Evolutionary conservation across 2,797 vertebrate species (phyloP).

Genomic region (Phalanger gymnotis): DNA sequence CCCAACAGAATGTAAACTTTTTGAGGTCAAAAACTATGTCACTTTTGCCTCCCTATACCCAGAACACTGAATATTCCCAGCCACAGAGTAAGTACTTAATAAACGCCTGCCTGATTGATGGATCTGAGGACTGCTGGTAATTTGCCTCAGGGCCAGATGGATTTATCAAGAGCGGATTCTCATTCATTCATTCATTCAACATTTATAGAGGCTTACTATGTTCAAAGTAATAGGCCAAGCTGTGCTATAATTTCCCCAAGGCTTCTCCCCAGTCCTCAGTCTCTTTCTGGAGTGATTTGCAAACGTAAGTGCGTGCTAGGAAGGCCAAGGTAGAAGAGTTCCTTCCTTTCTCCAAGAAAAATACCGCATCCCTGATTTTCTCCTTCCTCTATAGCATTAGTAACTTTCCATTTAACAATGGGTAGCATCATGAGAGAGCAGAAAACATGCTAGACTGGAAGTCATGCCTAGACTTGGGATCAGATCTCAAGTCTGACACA

Average conservation of each 20-base stretch:
- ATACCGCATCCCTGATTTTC: not conserved
- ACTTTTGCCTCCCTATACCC: not conserved
- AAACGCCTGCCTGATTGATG: not conserved
- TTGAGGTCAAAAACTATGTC: not conserved
- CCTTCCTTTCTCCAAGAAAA: not conserved
- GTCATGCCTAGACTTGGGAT: not conserved
- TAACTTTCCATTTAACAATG: not conserved
- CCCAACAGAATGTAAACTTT: not conserved
- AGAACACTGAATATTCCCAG: not conserved
- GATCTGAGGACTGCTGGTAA: not conserved
- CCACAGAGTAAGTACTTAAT: not conserved
- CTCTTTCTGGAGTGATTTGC: not conserved
- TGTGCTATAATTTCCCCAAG: not conserved
- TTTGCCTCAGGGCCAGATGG: not conserved
- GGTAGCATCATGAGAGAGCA: not conserved
- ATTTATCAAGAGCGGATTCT: not conserved
- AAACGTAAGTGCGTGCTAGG: not conserved
- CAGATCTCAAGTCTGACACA: not conserved
- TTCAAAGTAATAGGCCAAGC: not conserved
- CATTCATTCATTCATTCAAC: not conserved
- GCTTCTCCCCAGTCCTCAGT: not conserved
- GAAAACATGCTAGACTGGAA: not conserved
- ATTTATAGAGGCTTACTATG: not conserved
- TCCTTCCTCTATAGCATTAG: not conserved
- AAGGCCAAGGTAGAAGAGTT: not conserved